These are phyloP conservation scores for Euura saliciscinereae DNA, from an alignment of 1,140 invertebrate genomes.

Conservation along the genomic window DNA sequence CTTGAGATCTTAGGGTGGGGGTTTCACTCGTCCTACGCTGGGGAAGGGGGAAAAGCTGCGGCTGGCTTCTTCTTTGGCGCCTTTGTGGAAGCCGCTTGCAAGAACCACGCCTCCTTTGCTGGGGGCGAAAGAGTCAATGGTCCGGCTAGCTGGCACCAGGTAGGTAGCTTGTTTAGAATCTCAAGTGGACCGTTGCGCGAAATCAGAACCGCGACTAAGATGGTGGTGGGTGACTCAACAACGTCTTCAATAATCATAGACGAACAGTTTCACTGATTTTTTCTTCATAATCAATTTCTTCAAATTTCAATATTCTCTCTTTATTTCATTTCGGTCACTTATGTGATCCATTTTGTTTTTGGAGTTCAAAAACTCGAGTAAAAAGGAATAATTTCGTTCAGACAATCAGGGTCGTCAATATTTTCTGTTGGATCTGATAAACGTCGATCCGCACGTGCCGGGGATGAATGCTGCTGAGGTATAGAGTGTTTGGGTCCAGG, in stretches of 20 bases:
- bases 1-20: constrained; percentile 41
- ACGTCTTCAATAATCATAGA: too few relatives aligned
- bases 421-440: not conserved
- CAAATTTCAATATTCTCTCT: constrained; percentile 12
- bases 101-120: constrained; percentile 48
- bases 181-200: not conserved
- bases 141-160: not conserved
- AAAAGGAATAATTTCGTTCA: too few relatives aligned
- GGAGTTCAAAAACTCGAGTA: too few relatives aligned
- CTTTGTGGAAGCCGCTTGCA: constrained; percentile 53
- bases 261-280: constrained; percentile 1
- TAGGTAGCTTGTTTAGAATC: constrained; percentile 7
- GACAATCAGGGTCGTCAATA: not conserved
- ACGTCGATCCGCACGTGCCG: not conserved
- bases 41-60: constrained; percentile 44
- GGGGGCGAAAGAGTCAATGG: constrained; percentile 14
- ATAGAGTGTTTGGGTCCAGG: not conserved
- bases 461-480: not conserved
- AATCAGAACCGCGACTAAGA: not conserved
- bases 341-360: too few relatives aligned
- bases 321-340: constrained; percentile 11
- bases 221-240: not conserved
- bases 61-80: constrained; percentile 20
- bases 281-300: constrained; percentile 36
- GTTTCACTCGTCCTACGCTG: constrained; percentile 29